These are phyloP conservation scores for Chelon labrosus DNA, from an alignment of 2,797 vertebrate genomes.

Conservation along the genomic window DNA sequence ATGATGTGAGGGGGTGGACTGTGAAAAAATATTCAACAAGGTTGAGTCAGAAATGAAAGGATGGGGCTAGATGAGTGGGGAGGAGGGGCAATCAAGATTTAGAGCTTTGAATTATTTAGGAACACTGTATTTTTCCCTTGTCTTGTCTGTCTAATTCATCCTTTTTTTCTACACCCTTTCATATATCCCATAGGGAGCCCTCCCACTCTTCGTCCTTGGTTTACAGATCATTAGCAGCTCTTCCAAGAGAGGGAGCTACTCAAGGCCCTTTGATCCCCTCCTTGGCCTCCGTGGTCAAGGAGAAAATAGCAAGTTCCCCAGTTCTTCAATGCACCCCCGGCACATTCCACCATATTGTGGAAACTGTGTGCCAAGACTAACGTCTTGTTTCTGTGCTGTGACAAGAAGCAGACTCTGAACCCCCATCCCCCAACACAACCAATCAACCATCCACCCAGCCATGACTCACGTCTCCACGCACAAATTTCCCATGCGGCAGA, in stretches of 20 bases:
- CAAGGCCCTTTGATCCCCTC: conserved; percentile 75
- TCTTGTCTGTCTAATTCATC: conserved; percentile 69
- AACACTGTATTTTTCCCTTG: conserved; percentile 54
- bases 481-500: background rate
- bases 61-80: conserved; percentile 36
- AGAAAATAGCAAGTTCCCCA: conserved; percentile 49
- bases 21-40: conserved; percentile 64
- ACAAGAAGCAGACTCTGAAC: conserved; percentile 54
- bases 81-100: conserved; percentile 39
- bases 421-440: conserved; percentile 18
- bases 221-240: conserved; percentile 81
- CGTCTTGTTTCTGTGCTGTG: conserved; percentile 40
- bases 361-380: conserved; percentile 36
- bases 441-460: conserved; percentile 13
- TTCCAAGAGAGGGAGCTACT: conserved; percentile 77
- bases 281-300: conserved; percentile 70
- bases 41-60: conserved; percentile 61
- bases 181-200: conserved; percentile 65
- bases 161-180: conserved; percentile 62
- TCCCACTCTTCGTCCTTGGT: conserved; percentile 62
- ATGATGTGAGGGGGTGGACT: conserved; percentile 46
- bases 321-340: conserved; percentile 25
- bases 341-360: conserved; percentile 65
- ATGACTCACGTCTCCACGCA: conserved; percentile 14
- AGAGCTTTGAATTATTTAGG: conserved; percentile 78